Evolutionary conservation across 2,797 vertebrate genomes (phyloP).

Genomic region (Halcyon chelicuti): DNA sequence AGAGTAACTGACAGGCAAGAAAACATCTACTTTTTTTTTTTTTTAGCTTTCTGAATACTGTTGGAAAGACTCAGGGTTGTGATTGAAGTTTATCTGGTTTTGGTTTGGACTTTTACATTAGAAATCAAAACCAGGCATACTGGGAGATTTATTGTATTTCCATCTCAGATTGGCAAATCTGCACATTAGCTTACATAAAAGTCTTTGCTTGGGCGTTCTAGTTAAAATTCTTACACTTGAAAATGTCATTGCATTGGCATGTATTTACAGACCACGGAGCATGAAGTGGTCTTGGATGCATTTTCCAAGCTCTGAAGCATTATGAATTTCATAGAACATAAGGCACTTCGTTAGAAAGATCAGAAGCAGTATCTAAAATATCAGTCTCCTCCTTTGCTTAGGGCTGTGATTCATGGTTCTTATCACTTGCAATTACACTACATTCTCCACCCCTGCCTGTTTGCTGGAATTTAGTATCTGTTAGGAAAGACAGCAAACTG

Average conservation of each 20-base stretch:
- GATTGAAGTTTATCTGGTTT: neutral
- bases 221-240: neutral
- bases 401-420: slow-evolving; percentile 15
- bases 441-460: neutral
- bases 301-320: neutral
- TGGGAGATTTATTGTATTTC: neutral
- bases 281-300: neutral
- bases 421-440: neutral
- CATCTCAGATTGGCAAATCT: neutral
- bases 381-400: neutral
- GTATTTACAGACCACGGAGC: neutral
- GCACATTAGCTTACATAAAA: neutral
- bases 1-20: neutral
- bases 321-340: neutral
- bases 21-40: neutral
- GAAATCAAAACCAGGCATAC: neutral
- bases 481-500: neutral
- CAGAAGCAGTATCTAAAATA: neutral
- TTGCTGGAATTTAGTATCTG: neutral
- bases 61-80: neutral
- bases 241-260: neutral
- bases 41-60: neutral
- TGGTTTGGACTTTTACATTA: neutral
- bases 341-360: neutral
- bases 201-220: neutral